phyloP scores from a whole-genome alignment of 2,113 vertebrate genomes.

The Beaufortia kweichowensis region DNA sequence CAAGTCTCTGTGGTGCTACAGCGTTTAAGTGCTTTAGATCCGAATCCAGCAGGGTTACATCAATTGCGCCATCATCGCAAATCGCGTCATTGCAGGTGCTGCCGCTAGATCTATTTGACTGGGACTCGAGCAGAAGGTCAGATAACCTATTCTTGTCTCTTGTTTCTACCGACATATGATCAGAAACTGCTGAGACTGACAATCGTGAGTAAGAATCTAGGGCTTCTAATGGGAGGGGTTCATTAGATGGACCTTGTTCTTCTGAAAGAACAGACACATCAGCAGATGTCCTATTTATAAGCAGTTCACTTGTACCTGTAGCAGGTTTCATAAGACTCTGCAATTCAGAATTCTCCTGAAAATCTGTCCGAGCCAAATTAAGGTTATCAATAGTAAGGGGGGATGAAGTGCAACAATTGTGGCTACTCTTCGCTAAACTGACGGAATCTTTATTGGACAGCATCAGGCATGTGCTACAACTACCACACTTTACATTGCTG shows the following conservation, averaged over 20 bases:
- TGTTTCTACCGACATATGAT: slow-evolving; percentile 47
- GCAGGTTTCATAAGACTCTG: slow-evolving; percentile 37
- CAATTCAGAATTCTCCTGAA: slow-evolving; percentile 46
- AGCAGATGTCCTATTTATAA: slow-evolving; percentile 47
- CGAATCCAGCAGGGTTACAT: slow-evolving; percentile 37
- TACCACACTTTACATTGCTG: slow-evolving; percentile 68
- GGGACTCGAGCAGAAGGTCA: slow-evolving; percentile 36
- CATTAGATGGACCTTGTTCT: slow-evolving; percentile 52
- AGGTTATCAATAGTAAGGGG: slow-evolving; percentile 56
- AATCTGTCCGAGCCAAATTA: slow-evolving; percentile 49
- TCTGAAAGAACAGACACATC: slow-evolving; percentile 39
- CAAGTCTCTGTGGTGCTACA: slow-evolving; percentile 43
- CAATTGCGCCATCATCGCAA: slow-evolving; percentile 32
- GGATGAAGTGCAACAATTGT: slow-evolving; percentile 69
- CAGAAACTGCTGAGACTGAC: slow-evolving; percentile 58
- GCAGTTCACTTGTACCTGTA: slow-evolving; percentile 51
- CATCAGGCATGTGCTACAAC: slow-evolving; percentile 74
- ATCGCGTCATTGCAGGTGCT: slow-evolving; percentile 34
- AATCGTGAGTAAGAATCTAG: slow-evolving; percentile 67
- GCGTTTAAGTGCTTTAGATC: slow-evolving; percentile 57
- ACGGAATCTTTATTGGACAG: slow-evolving; percentile 76
- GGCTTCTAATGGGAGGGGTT: slow-evolving; percentile 63
- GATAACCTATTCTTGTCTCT: slow-evolving; percentile 44
- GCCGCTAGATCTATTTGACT: slow-evolving; percentile 39
- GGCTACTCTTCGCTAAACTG: slow-evolving; percentile 73